Evolutionary conservation across 2,797 vertebrate genomes (phyloP).

Genomic region (Diceros bicornis): DNA sequence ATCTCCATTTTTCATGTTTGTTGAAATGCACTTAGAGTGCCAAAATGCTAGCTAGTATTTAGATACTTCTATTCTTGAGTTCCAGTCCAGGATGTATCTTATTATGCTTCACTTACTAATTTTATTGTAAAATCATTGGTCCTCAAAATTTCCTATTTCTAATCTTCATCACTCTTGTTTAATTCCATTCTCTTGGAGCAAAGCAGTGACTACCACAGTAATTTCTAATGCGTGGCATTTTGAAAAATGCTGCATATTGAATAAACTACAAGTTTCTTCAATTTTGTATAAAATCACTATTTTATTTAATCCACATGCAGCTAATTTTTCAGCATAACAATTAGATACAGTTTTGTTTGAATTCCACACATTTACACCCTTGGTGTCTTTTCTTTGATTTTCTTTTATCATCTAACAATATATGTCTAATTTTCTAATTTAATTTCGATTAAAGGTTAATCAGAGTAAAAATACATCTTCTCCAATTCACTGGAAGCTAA

Average conservation of each 20-base stretch:
- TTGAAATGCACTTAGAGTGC: neutral
- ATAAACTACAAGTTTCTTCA: neutral
- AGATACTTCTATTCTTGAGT: neutral
- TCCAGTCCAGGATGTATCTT: neutral
- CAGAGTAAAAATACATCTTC: neutral
- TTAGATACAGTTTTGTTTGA: slow-evolving; percentile 19
- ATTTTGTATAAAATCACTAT: neutral
- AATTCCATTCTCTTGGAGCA: neutral
- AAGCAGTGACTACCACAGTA: neutral
- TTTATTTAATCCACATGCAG: slow-evolving; percentile 10
- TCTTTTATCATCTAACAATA: slow-evolving; percentile 14
- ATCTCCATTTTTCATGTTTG: slow-evolving; percentile 14
- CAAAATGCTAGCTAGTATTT: neutral
- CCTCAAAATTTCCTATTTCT: slow-evolving; percentile 26
- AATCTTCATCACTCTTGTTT: slow-evolving; percentile 38
- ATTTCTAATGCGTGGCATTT: slow-evolving; percentile 1
- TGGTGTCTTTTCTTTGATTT: slow-evolving; percentile 1
- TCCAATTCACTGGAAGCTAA: neutral
- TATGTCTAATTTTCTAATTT: slow-evolving; percentile 56
- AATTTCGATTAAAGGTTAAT: slow-evolving; percentile 11
- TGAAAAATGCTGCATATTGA: neutral
- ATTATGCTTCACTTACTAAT: slow-evolving; percentile 31
- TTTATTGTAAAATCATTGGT: slow-evolving; percentile 15
- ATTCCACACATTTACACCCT: neutral
- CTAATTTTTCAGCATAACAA: slow-evolving; percentile 44